phyloP scores from a whole-genome alignment of 2,797 vertebrate genomes.

The Argya squamiceps region DNA sequence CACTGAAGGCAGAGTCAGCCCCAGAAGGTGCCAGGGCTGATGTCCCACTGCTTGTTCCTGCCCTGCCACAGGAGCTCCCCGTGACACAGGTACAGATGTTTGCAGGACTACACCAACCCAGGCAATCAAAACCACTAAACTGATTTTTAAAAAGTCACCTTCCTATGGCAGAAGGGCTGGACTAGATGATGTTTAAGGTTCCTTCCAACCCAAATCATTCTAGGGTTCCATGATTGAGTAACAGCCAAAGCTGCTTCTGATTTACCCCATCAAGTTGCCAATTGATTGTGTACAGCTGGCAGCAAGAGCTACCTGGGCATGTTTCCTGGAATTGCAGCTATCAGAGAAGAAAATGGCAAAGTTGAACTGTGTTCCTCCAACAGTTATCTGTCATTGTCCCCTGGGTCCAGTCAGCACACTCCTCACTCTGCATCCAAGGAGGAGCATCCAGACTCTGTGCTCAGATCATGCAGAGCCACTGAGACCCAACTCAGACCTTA shows the following conservation, averaged over 20 bases:
- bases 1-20: neutral
- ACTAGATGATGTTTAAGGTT: neutral
- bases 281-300: neutral
- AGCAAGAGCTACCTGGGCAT: neutral
- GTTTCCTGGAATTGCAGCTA: neutral
- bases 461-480: fast-evolving
- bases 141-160: neutral
- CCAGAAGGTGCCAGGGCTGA: neutral
- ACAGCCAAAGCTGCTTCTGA: neutral
- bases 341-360: neutral
- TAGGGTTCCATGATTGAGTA: neutral
- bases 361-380: neutral
- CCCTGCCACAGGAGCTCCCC: neutral
- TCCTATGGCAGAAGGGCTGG: fast-evolving
- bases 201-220: neutral
- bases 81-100: no score
- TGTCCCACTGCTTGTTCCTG: neutral
- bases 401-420: neutral
- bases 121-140: neutral
- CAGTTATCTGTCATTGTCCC: neutral
- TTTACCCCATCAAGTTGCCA: neutral
- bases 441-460: fast-evolving
- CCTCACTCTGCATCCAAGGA: neutral
- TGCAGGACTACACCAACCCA: neutral
- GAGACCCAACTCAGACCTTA: neutral